A percentile compares a stretch with the other conserved stretches of the same genome.
Conservation (phyloP, 2,113 vertebrate genomes). For the Saguinus imperator region DNA sequence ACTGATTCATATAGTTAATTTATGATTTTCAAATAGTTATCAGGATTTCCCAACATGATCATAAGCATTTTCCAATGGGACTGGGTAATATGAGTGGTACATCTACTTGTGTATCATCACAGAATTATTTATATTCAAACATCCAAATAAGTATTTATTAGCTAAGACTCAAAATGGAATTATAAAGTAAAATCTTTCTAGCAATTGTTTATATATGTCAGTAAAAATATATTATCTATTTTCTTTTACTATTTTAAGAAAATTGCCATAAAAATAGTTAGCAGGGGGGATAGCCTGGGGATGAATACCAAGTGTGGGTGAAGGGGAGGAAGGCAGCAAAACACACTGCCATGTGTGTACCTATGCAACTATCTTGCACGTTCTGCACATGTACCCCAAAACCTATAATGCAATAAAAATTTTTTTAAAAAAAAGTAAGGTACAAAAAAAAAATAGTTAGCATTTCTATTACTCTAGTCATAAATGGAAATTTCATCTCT, state of each 20-base stretch:
- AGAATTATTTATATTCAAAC: background rate
- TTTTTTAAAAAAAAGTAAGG: too few relatives aligned
- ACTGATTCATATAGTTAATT: too few relatives aligned
- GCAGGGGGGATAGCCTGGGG: too few relatives aligned
- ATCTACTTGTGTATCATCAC: background rate
- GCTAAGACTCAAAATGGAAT: background rate
- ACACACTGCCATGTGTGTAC: too few relatives aligned
- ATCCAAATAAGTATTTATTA: background rate
- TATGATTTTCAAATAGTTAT: too few relatives aligned
- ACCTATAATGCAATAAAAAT: too few relatives aligned
- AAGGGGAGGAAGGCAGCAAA: too few relatives aligned
- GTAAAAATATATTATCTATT: background rate
- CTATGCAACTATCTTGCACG: too few relatives aligned
- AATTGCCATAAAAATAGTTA: background rate
- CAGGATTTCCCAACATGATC: too few relatives aligned
- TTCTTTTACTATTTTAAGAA: slow-evolving; percentile 23
- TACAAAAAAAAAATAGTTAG: background rate
- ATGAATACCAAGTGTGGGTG: too few relatives aligned
- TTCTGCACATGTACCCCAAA: too few relatives aligned
- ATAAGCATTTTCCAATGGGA: background rate
- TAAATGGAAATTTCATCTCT: slow-evolving; percentile 7
- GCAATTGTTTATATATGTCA: background rate
- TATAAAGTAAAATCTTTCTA: background rate
- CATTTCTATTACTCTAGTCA: background rate
- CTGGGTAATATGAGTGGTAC: background rate